Base-by-base conservation (phyloP, 2,113 vertebrate species). In the Cyanoderma ruficeps region DNA sequence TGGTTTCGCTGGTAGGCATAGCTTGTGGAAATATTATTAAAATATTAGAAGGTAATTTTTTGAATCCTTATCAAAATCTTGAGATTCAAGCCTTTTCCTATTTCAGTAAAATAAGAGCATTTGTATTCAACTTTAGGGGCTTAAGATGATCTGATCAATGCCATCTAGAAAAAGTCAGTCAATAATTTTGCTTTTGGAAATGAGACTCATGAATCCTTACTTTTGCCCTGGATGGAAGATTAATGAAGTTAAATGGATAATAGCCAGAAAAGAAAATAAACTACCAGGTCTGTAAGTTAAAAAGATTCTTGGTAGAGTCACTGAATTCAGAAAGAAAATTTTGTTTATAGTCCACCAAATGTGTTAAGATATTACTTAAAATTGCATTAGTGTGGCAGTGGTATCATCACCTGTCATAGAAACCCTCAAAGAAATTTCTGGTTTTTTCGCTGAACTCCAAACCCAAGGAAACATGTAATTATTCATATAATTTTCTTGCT, bases 161-260 rank as follows among this genome's bases (percentile, higher is more conserved):
- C 11, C 16, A 49, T 35, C 15, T 88, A 44, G 17, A 90, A 47
- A 72, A 95, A 78, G 35, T 68, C 20, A 71, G 35, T 81, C 25
- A 50, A 15, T 55, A 65, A 31, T 95, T 95, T 84, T 82, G 41
- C n/a, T 71, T 85, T 88, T 91, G 30, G 25, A 95, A 89, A 44
- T 30, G 28, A 28, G 52, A 82, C 20, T 77, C 23, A 13, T 74
- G 41, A 93, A 93, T 94, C 16, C 21, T 68, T 93, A 52, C 10
- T 49, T 91, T 89, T 92, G 4, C 13, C 37, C 65, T 87, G 25
- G n/a, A 44, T 72, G 61, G 80, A 83, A 76, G 63, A 79, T 60
- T 76, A 84, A 85, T 83, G 19, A 91, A 50, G 33, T 68, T n/a
- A 64, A 93, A 78, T 81, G 30, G 69, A 80, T 23, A 92, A 41